Percentiles rank a stretch among this genome's conserved stretches.
Evolutionary conservation across 2,797 vertebrate species (phyloP).

Genomic region (Neosilurus hyrtlii): DNA sequence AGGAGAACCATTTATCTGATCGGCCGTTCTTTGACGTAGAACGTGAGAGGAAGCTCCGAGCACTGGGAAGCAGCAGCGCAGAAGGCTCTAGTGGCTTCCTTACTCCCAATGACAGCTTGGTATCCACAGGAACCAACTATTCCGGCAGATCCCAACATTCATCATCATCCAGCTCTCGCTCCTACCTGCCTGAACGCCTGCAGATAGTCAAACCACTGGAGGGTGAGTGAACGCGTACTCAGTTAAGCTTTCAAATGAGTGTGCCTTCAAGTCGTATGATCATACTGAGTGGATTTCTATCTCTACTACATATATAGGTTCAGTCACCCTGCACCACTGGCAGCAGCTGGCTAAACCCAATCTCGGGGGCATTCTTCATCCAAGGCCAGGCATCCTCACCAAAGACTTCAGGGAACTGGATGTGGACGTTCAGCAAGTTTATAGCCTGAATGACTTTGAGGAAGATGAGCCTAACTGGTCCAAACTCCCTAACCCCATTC

Average conservation of each 20-base stretch:
- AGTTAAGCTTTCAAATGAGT: neutral
- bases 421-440: slow-evolving; percentile 80
- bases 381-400: slow-evolving; percentile 80
- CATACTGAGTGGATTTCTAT: neutral
- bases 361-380: slow-evolving; percentile 78
- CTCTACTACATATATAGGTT: slow-evolving; percentile 66
- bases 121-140: slow-evolving; percentile 79
- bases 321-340: slow-evolving; percentile 84
- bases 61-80: slow-evolving; percentile 66
- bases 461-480: slow-evolving; percentile 81
- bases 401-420: slow-evolving; percentile 88
- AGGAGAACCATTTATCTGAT: slow-evolving; percentile 75
- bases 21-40: slow-evolving; percentile 81
- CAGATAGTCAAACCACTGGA: slow-evolving; percentile 88
- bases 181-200: slow-evolving; percentile 81
- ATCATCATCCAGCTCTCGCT: slow-evolving; percentile 78
- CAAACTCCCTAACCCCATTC: slow-evolving; percentile 56
- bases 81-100: slow-evolving; percentile 76
- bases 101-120: slow-evolving; percentile 78
- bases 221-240: slow-evolving; percentile 68
- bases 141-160: slow-evolving; percentile 80
- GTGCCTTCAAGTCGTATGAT: neutral
- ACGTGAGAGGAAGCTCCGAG: slow-evolving; percentile 72
- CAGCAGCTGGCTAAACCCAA: slow-evolving; percentile 86
- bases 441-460: slow-evolving; percentile 84